Base-by-base conservation (phyloP, 1,140 invertebrate species). In the Drosophila rufa region DNA sequence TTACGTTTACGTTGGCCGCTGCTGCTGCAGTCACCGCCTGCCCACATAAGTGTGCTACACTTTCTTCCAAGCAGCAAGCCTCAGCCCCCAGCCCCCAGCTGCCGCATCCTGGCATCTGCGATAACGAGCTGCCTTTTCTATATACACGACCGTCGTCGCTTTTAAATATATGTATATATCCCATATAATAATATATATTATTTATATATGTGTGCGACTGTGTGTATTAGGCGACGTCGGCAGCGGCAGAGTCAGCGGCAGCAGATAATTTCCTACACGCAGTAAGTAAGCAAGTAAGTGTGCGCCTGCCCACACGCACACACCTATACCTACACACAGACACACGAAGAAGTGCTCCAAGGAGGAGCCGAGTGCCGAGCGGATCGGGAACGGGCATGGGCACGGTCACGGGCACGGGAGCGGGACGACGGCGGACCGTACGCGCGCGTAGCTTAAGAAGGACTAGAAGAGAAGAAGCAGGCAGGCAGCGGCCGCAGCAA, bases 111-210 rank as follows among this genome's bases (percentile, higher is more conserved):
- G 62, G 57, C 60, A 68, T 73, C 70, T 73, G 40, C 81, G 76
- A 66, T 62, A 73, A 73, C 69, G 67, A 73, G 76, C 75, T 50
- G 71, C 68, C 70, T 79, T 84, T 84, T 84, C 67, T 84, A 84
- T 82, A 76, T 81, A 81, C 40, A 70, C 75, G 82, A 85, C 78
- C 78, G 64, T 51, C 46, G 61, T 58, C 71, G 57, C 76, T 77
- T 92, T 92, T 82, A 92, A 92, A 90, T 92, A 86, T 91, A 91
- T 91, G 70, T 67, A 89, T 67, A 89, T 85, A 77, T 81, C 74
- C 67, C 83, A 91, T 90, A 90, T 91, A 90, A 89, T 89, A 89
- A 89, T 91, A 92, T 92, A 92, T 91, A 91, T 92, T 91, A 92
- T 92, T 91, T 92, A 91, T 90, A 91, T 90, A 91, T 83, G 79